Conservation (phyloP, 2,113 vertebrate species). For the Scomber colias region DNA sequence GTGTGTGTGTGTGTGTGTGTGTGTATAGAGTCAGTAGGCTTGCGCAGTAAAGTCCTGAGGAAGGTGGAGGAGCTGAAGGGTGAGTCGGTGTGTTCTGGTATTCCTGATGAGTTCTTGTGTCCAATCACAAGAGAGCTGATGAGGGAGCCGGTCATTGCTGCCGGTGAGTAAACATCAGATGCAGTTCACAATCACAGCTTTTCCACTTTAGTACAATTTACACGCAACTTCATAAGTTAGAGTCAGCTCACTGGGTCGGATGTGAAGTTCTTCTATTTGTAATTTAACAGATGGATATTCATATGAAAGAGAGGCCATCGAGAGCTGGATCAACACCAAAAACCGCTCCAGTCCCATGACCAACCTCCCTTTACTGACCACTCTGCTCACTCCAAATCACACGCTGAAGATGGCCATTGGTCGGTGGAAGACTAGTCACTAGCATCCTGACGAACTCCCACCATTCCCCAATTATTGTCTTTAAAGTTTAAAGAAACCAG, state of each 20-base stretch:
- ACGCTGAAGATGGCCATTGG: conserved; percentile 95
- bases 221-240: neutral
- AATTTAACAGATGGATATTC: conserved; percentile 92
- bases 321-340: conserved; percentile 91
- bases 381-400: conserved; percentile 92
- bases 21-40: conserved; percentile 91
- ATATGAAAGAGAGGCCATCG: conserved; percentile 93
- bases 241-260: neutral
- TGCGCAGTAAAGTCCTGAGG: conserved; percentile 90
- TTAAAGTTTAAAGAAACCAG: conserved; percentile 13
- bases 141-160: conserved; percentile 95
- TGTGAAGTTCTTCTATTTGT: neutral
- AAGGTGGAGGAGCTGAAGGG: conserved; percentile 90
- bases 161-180: conserved; percentile 83
- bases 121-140: conserved; percentile 97
- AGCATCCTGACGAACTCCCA: conserved; percentile 6
- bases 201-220: neutral
- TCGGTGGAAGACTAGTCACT: conserved; percentile 87
- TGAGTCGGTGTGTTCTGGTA: conserved; percentile 73
- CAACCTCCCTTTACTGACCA: conserved; percentile 90
- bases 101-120: conserved; percentile 96
- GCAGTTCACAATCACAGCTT: neutral
- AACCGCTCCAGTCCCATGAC: conserved; percentile 97
- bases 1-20: conserved; percentile 4
- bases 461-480: neutral